Evolutionary conservation across 2,888 invertebrate genomes (phyloP), one percentile per base, ranked within the genome.

Genomic region (Tenthredo notha): DNA sequence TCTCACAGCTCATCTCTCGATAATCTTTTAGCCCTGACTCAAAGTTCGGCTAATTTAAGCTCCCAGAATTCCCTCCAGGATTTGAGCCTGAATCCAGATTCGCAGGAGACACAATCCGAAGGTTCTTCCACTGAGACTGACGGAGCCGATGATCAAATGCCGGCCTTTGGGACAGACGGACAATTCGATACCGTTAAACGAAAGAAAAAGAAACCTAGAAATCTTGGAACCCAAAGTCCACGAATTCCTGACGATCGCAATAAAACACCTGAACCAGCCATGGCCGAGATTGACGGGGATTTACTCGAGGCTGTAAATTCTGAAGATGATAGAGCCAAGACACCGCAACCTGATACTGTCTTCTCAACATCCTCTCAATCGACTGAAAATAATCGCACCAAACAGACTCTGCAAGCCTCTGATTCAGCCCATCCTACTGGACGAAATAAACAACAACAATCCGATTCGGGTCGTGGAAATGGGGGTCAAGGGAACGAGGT

Each of bases 1-100:
- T 97, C 97, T 18, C 97, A 97, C 92, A 97, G 97, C 85, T 97
- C 97, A 0, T 97, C 97, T 0, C 93, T 97, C 78, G 98, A 98
- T 89, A 98, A 98, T 92, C 94, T 97, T 75, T 91, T 97, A 84
- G 95, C 96, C 0, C 86, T 93, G 0, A 88, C 92, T 0, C 93
- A 93, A 40, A 92, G 90, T n/a, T 90, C 91, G 6, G 92, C 93
- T 37, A 92, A 91, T 75, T 87, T 92, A 29, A 92, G 91, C 77
- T 90, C 92, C 12, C 93, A 93, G 70, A 92, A 92, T 88, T 93
- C 93, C 0, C 87, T 92, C 3, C 93, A 93, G 70, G 93, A 93
- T 80, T 85, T 91, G 47, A 92, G 91, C 47, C 84, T 92, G 4
- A 91, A 89, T 74, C 92, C 89, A 83, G 94, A 90, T 86, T 90